These are phyloP conservation scores for Acleris sparsana DNA, from an alignment of 2,888 invertebrate species.

Conservation along the genomic window DNA sequence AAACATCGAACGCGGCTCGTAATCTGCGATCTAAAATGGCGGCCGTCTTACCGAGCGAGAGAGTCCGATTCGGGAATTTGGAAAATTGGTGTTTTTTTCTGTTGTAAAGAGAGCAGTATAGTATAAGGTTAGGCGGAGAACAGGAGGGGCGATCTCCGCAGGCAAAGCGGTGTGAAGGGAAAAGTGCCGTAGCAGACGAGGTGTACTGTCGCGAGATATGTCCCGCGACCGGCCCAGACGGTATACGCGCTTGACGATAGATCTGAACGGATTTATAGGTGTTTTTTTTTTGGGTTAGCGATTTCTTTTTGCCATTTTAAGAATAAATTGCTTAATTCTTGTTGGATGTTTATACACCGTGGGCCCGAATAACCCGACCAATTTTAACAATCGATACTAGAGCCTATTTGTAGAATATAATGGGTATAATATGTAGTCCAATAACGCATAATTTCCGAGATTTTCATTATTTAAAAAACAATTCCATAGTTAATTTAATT, in stretches of 20 bases:
- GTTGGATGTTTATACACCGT: too few species aligned
- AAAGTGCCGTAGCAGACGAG: conserved; percentile 58
- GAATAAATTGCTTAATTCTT: too few species aligned
- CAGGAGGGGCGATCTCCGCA: conserved; percentile 74
- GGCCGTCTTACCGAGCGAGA: conserved; percentile 82
- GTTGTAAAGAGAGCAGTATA: conserved; percentile 83
- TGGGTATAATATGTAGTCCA: too few species aligned
- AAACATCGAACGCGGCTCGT: conserved; percentile 67
- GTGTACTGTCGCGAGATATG: conserved; percentile 49
- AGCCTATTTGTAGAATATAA: too few species aligned
- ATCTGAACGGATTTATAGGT: conserved; percentile 1
- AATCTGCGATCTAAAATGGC: conserved; percentile 82
- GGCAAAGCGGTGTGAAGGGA: conserved; percentile 83
- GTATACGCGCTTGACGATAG: conserved; percentile 41
- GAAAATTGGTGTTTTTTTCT: conserved; percentile 83
- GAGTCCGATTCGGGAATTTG: conserved; percentile 80
- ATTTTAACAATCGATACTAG: too few species aligned
- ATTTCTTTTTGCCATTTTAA: too few species aligned
- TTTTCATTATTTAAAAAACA: too few species aligned
- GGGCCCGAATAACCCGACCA: too few species aligned
- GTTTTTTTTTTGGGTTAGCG: background rate
- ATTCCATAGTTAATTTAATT: too few species aligned
- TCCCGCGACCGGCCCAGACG: conserved; percentile 57
- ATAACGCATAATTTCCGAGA: too few species aligned
- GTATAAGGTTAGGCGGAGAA: conserved; percentile 80